Evolutionary conservation across 2,113 vertebrate genomes (phyloP).

Genomic region (Dasyurus viverrinus): DNA sequence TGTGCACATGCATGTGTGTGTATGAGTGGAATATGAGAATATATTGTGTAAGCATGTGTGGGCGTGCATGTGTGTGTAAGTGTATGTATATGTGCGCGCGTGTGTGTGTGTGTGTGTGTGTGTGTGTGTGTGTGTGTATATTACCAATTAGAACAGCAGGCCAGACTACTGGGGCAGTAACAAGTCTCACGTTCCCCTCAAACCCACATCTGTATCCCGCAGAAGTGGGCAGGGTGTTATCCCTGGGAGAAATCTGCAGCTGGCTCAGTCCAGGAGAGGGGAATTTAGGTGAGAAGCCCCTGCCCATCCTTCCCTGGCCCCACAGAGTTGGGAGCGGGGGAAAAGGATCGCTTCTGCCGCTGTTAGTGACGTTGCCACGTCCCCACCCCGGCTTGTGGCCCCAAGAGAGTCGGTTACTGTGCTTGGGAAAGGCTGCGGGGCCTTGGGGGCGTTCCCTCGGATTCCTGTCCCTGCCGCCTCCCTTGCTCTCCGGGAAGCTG

Average conservation of each 20-base stretch:
- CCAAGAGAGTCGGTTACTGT: not conserved
- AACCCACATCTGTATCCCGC: not conserved
- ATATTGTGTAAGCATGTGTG: not conserved
- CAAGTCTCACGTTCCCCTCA: not conserved
- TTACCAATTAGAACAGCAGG: not conserved
- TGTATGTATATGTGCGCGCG: too few species aligned
- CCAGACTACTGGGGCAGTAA: not conserved
- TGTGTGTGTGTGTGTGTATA: not conserved
- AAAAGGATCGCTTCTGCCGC: constrained; percentile 47
- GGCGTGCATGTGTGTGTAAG: not conserved
- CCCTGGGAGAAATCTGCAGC: not conserved
- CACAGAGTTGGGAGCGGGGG: not conserved
- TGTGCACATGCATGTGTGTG: not conserved
- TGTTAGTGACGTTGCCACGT: constrained; percentile 35
- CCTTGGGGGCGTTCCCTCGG: not conserved
- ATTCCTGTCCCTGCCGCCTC: not conserved
- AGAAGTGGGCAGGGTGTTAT: not conserved
- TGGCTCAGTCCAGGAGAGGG: not conserved
- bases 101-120: too few species aligned
- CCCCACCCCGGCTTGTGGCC: constrained; percentile 13
- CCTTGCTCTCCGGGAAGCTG: constrained; percentile 12
- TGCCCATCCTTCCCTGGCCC: not conserved
- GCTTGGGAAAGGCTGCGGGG: constrained; percentile 12
- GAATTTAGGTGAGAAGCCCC: not conserved
- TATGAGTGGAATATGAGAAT: not conserved